A percentile compares a stretch with the other conserved stretches of the same genome.
Evolutionary conservation across 1,140 invertebrate species (phyloP).

Genomic region (Philopotamus ludificatus): DNA sequence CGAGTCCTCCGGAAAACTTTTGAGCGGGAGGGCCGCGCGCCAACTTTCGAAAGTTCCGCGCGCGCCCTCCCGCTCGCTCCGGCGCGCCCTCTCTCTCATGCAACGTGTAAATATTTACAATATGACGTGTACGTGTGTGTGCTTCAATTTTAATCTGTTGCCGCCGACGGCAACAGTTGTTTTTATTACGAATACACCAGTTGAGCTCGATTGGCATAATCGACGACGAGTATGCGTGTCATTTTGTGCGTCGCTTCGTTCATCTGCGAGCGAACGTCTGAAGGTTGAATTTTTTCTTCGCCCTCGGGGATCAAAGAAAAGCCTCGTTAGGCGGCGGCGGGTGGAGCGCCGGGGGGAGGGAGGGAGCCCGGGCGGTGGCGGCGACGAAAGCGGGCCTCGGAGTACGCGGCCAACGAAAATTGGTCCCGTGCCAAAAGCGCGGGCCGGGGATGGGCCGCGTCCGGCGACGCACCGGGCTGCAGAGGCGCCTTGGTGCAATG

Average conservation of each 20-base stretch:
- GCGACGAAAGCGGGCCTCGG: background rate
- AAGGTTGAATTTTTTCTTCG: constrained; percentile 11
- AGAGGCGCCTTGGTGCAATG: constrained; percentile 27
- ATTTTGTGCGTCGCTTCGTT: background rate
- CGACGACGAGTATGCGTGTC: background rate
- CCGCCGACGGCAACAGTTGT: constrained; percentile 21
- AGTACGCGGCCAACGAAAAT: constrained; percentile 16
- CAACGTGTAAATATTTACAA: too few relatives aligned
- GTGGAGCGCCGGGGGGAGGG: background rate
- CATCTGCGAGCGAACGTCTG: background rate
- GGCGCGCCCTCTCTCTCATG: too few relatives aligned
- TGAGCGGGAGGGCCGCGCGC: background rate
- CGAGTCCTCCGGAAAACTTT: background rate
- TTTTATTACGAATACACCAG: constrained; percentile 17
- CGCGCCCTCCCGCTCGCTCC: background rate
- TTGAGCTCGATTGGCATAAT: constrained; percentile 2
- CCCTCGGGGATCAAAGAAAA: constrained; percentile 16
- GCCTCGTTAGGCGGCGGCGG: background rate
- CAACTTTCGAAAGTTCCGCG: background rate
- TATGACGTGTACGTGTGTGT: background rate
- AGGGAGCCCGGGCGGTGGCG: background rate
- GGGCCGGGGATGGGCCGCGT: background rate
- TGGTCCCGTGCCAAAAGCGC: constrained; percentile 34
- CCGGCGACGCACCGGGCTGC: constrained; percentile 18
- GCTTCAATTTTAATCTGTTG: constrained; percentile 23